Evolutionary conservation across 2,888 invertebrate genomes (phyloP), one percentile per base, ranked within the genome.

Genomic region (Rhogogaster chlorosoma): DNA sequence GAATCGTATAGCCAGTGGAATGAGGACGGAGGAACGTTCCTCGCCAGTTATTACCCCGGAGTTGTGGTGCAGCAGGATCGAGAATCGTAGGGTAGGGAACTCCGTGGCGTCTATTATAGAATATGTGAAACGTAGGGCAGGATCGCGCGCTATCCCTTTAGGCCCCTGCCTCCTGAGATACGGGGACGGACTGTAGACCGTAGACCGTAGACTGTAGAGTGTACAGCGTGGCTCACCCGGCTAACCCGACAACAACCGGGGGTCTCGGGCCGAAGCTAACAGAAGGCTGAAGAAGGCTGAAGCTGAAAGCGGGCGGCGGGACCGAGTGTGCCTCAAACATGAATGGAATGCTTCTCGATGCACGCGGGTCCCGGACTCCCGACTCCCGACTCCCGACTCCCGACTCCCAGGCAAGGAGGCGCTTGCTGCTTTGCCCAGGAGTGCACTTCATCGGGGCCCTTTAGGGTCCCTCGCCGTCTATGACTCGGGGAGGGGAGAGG

Each of bases 331-430:
- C 64, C 89, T 90, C 89, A 91, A 90, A 89, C 91, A 91, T 91
- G 91, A 91, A 91, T 91, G 91, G 91, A 91, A 91, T 91, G 91
- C 91, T 90, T 91, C 88, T 88, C 86, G 87, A 88, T 88, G 88
- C 87, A 89, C 87, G 87, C 88, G 87, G 87, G 88, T 87, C 88
- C 86, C 75, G 61, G 49, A 75, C 26, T 70, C 70, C 70, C 70
- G 70, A 70, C 73, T 77, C 78, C 78, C 82, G 26, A 82, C 64
- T 64, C 67, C 67, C 67, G 70, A 38, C 73, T 77, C 78, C 78
- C 82, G 26, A 67, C 67, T 64, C 67, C 67, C 67, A 83, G 67
- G 82, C 57, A 77, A 78, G 78, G 82, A 83, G 82, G 82, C 82
- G 64, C 67, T 83, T 36, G 73, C 38, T 18, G 38, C 80, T 80